A percentile compares a stretch with the other conserved stretches of the same genome.
Conservation (phyloP, 1,140 invertebrate genomes). For the Phthorimaea operculella region DNA sequence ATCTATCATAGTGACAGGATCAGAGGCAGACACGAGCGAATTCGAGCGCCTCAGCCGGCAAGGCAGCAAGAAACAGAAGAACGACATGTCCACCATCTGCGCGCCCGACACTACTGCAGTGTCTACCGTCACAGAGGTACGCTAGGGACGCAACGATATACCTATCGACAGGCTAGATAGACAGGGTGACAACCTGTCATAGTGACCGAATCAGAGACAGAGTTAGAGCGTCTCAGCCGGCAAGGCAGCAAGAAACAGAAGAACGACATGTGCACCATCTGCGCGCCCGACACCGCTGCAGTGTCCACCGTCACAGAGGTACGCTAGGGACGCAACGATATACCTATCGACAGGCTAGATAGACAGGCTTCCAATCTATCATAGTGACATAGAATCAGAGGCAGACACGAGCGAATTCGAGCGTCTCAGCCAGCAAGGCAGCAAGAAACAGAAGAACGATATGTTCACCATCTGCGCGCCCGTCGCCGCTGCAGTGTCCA, state of each 20-base stretch:
- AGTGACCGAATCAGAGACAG: constrained; percentile 86
- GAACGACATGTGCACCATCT: constrained; percentile 39
- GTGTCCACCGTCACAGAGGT: constrained; percentile 56
- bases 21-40: constrained; percentile 84
- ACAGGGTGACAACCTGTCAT: too few relatives aligned
- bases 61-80: constrained; percentile 56
- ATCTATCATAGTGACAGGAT: too few relatives aligned
- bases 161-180: too few relatives aligned
- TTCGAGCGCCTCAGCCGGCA: constrained; percentile 80
- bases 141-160: too few relatives aligned
- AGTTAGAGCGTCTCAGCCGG: constrained; percentile 80
- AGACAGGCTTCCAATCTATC: too few relatives aligned
- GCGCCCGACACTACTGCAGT: constrained; percentile 43
- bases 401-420: constrained; percentile 87
- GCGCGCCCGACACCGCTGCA: constrained; percentile 40
- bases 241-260: constrained; percentile 66
- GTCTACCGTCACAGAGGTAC: constrained; percentile 55
- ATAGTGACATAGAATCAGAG: too few relatives aligned
- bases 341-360: too few relatives aligned
- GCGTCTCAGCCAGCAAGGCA: constrained; percentile 73
- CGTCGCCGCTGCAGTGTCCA: constrained; percentile 43
- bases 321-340: too few relatives aligned
- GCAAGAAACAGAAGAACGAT: constrained; percentile 52
- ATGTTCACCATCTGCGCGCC: constrained; percentile 41
- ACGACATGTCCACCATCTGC: constrained; percentile 42